Evolutionary conservation across 2,888 invertebrate species (phyloP).

Genomic region (Pemphredon lugubris): DNA sequence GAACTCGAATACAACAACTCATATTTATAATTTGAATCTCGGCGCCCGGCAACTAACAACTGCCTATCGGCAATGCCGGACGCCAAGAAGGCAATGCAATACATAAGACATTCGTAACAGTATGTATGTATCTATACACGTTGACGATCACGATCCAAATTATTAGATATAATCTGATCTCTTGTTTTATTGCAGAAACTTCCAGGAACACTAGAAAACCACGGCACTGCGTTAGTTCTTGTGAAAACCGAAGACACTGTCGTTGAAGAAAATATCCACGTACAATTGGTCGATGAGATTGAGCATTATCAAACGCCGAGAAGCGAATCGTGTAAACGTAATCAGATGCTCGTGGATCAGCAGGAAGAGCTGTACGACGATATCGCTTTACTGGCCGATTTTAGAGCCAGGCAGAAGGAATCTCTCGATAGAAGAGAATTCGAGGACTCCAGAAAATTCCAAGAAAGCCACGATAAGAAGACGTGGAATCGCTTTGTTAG

Average conservation of each 20-base stretch:
- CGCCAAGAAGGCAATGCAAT: too few relatives aligned
- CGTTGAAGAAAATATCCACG: too few relatives aligned
- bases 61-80: too few relatives aligned
- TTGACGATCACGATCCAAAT: too few relatives aligned
- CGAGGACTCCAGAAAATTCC: conserved; percentile 18
- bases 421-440: conserved; percentile 19
- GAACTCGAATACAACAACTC: too few relatives aligned
- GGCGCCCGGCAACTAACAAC: too few relatives aligned
- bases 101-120: too few relatives aligned
- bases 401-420: conserved; percentile 67
- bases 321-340: conserved; percentile 37
- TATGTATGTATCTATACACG: too few relatives aligned
- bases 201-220: background rate
- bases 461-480: conserved; percentile 57
- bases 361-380: conserved; percentile 76
- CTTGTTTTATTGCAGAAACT: background rate
- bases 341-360: conserved; percentile 9
- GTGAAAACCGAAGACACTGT: too few relatives aligned
- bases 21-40: too few relatives aligned
- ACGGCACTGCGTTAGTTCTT: background rate
- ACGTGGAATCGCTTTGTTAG: conserved; percentile 73
- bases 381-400: conserved; percentile 70
- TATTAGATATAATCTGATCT: too few relatives aligned
- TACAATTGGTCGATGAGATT: conserved; percentile 46
- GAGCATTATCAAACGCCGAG: conserved; percentile 75